A percentile compares a stretch with the other conserved stretches of the same genome.
phyloP scores from a whole-genome alignment of 1,140 invertebrate genomes.

The Nomia melanderi region DNA sequence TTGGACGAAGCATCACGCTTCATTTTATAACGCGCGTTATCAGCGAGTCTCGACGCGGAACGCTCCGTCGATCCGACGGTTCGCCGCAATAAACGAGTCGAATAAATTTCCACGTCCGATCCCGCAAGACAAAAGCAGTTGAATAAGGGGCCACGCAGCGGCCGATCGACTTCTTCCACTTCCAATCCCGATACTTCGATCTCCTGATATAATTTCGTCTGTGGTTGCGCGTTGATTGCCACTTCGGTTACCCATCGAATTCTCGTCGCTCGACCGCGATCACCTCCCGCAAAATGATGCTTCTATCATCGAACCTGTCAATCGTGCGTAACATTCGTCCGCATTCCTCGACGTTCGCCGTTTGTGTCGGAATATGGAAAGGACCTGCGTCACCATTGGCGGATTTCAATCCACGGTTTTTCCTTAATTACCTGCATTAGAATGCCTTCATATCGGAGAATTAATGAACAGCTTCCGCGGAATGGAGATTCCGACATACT shows the following conservation, averaged over 20 bases:
- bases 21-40: background rate
- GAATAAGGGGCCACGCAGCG: conserved; percentile 23
- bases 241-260: background rate
- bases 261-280: conserved; percentile 10
- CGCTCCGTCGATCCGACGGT: background rate
- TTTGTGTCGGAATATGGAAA: too few relatives aligned
- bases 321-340: conserved; percentile 22
- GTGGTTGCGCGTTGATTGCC: conserved; percentile 25
- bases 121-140: conserved; percentile 3
- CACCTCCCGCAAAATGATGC: background rate
- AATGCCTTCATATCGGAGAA: too few relatives aligned
- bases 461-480: too few relatives aligned
- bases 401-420: too few relatives aligned
- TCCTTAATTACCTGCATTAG: too few relatives aligned
- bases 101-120: background rate
- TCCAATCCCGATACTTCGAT: conserved; percentile 19
- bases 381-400: too few relatives aligned
- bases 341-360: background rate
- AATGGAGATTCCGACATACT: too few relatives aligned
- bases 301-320: conserved; percentile 23
- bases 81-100: conserved; percentile 9
- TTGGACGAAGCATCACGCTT: background rate
- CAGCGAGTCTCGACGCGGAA: too few relatives aligned
- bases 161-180: conserved; percentile 19
- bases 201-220: conserved; percentile 23